Conservation (phyloP, 1,140 invertebrate species). For the Sinonovacula constricta region DNA sequence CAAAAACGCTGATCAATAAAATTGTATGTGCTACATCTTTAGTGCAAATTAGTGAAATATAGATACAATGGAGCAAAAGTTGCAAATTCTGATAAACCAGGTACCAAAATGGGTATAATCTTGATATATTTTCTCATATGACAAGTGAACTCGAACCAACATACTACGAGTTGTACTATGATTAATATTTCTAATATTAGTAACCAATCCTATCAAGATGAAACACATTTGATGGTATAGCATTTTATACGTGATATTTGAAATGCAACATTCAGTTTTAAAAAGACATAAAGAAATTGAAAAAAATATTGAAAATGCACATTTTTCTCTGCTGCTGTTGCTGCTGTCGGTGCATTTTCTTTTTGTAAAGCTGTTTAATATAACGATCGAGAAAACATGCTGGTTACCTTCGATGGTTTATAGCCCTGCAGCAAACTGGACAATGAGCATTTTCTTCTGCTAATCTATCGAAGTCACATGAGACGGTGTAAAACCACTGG, state of each 20-base stretch:
- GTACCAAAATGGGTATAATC: too few relatives aligned
- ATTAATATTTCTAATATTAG: too few relatives aligned
- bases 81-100: too few relatives aligned
- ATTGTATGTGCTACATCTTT: neutral
- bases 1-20: neutral
- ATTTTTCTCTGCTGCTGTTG: neutral
- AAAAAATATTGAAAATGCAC: neutral
- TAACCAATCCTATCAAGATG: too few relatives aligned
- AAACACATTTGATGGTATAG: too few relatives aligned
- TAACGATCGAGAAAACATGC: constrained; percentile 6
- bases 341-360: neutral
- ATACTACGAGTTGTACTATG: too few relatives aligned
- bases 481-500: constrained; percentile 72
- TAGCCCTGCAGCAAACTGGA: constrained; percentile 63
- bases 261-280: too few relatives aligned
- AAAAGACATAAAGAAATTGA: too few relatives aligned
- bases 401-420: constrained; percentile 61
- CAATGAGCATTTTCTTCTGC: constrained; percentile 42
- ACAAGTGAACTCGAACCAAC: too few relatives aligned
- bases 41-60: neutral
- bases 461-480: constrained; percentile 58
- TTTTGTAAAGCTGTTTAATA: neutral
- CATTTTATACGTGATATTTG: too few relatives aligned
- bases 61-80: neutral
- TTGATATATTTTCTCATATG: too few relatives aligned